phyloP scores from a whole-genome alignment of 1,140 invertebrate species.

The Tetramorium parvispinum region DNA sequence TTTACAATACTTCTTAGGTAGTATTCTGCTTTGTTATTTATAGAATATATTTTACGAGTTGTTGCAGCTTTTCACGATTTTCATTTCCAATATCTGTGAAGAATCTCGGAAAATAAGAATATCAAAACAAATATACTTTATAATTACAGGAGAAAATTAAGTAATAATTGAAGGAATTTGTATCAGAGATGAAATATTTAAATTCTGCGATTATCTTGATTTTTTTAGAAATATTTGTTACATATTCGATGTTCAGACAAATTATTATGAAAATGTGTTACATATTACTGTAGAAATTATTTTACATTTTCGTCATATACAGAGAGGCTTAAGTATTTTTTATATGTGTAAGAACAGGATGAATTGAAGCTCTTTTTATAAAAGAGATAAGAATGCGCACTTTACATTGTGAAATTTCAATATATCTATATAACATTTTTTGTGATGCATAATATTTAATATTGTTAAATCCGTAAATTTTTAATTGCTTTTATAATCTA shows the following conservation, averaged over 20 bases:
- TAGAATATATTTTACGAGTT: constrained; percentile 47
- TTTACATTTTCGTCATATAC: constrained; percentile 33
- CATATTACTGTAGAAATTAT: constrained; percentile 39
- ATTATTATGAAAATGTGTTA: constrained; percentile 28
- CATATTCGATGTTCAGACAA: constrained; percentile 9
- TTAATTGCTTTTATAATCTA: constrained; percentile 84
- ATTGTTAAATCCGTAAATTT: constrained; percentile 77
- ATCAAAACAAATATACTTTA: constrained; percentile 36
- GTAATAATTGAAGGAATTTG: constrained; percentile 67
- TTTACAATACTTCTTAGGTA: constrained; percentile 48
- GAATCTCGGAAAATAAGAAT: constrained; percentile 63
- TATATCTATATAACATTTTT: constrained; percentile 76
- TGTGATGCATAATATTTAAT: constrained; percentile 80
- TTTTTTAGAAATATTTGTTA: constrained; percentile 1
- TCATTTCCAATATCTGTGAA: constrained; percentile 34
- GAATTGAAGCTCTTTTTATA: constrained; percentile 63
- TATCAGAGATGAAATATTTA: constrained; percentile 41
- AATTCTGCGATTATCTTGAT: constrained; percentile 7
- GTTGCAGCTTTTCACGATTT: constrained; percentile 41
- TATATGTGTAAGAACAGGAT: constrained; percentile 55
- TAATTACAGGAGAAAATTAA: constrained; percentile 31
- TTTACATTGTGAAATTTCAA: constrained; percentile 68
- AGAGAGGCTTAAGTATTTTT: constrained; percentile 63
- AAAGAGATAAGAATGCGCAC: constrained; percentile 68
- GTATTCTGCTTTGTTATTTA: constrained; percentile 47